Evolutionary conservation across 2,113 vertebrate species (phyloP), one percentile per base, ranked within the genome.

Genomic region (Ictalurus furcatus): DNA sequence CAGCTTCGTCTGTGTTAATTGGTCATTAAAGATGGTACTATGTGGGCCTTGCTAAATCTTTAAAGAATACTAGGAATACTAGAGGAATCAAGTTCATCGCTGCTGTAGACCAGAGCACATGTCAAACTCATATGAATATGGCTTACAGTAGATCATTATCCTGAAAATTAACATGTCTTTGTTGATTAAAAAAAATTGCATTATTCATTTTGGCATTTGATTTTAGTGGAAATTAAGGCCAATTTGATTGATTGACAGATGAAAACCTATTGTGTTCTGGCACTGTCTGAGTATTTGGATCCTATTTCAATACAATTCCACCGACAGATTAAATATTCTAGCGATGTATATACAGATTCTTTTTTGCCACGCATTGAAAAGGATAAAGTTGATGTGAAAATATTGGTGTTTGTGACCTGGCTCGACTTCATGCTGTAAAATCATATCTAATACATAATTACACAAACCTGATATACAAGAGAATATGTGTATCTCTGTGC

Each of bases 21-120:
- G 96, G 95, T 96, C 96, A 96, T 96, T 96, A 96, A 96, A 96
- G 94, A 93, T 93, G 92, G 93, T 92, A 92, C 94, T 95, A 94
- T 94, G 93, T 93, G 92, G 94, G 95, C 94, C 92, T 94, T 90
- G 86, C 94, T 96, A 95, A 96, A 96, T 96, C 95, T 96, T 96
- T 96, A 95, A 96, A 95, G 94, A 96, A 94, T 91, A 94, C 93
- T 94, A 95, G 94, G 95, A 96, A 95, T 95, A 95, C 95, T 94
- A 95, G 95, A 94, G 83, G 94, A 94, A 91, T 78, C 92, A 91
- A 93, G 93, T 95, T 95, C 93, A 94, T 94, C 63, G 93, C 93
- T 88, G 88, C 93, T 89, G 93, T 92, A 85, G 76, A 80, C 89
- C 81, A 86, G 90, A 91, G 89, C 91, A 87, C 89, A 92, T 90